Conservation (phyloP, 2,797 vertebrate genomes). For the Anisognathus igniventris region DNA sequence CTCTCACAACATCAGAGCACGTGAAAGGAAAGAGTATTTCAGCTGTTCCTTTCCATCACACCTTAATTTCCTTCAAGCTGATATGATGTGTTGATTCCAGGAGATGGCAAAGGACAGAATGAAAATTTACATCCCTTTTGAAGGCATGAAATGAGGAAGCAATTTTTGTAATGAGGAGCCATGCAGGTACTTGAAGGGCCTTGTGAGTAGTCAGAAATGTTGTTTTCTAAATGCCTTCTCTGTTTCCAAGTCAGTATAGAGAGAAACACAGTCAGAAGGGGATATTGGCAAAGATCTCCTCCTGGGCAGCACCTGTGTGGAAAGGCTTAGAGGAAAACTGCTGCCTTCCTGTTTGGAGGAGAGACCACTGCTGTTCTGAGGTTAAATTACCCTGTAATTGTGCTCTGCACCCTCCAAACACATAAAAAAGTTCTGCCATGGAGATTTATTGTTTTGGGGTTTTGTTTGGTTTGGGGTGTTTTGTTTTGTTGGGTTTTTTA, state of each 20-base stretch:
- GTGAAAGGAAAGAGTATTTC: not conserved
- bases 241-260: not conserved
- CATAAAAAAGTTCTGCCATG: accelerated
- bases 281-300: not conserved
- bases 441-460: accelerated
- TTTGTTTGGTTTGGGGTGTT: not conserved
- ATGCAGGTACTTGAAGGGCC: not conserved
- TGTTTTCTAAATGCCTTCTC: not conserved
- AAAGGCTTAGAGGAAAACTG: not conserved
- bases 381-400: not conserved
- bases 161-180: not conserved
- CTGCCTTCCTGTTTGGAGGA: not conserved
- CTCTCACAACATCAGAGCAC: not conserved
- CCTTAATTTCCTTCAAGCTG: not conserved
- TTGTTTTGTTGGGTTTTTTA: not conserved
- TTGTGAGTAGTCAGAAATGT: not conserved
- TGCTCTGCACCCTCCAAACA: not conserved
- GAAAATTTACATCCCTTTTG: not conserved
- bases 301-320: not conserved
- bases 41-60: not conserved
- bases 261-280: not conserved
- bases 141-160: not conserved
- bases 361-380: accelerated
- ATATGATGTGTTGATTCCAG: not conserved
- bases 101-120: not conserved